Base-by-base conservation (phyloP, 2,888 invertebrate genomes). In the Acrocyrtus sp. region DNA sequence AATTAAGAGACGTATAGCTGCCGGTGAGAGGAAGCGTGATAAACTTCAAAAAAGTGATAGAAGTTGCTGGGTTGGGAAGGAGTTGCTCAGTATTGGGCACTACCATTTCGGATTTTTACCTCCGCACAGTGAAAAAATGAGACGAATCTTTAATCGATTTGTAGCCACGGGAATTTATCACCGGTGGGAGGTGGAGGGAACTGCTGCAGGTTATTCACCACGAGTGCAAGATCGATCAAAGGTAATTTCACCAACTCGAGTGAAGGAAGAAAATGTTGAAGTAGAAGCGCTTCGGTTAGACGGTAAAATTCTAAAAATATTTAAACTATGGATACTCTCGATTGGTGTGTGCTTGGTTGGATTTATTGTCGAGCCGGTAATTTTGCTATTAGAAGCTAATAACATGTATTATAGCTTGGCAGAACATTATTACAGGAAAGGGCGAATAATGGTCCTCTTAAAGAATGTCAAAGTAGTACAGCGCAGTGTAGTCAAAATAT, bases 51-150 rank as follows among this genome's bases (percentile, higher is more conserved):
- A 19, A 57, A 43, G n/a, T 26, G 27, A 21, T 21, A 41, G 22
- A 43, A 15, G 17, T 8, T 61, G 61, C 17, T 61, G 27, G 47
- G 22, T 50, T 3, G 61, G 61, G 3, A 61, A 50, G 50, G 21
- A 50, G 39, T 15, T 61, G n/a, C 21, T 61, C 6, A 39, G 27
- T 4, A 2, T 12, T 10, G 61, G 48, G 17, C 10, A 6, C 6
- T 29, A 34, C 39, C 50, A 34, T 50, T 50, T 29, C 50, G 61
- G 24, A 5, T 50, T 61, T 39, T 24, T 50, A 15, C 61, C 61
- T 34, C 61, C 61, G 17, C 3, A 21, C 1, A 50, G 39, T 50
- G 10, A 47, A 22, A 12, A 21, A 3, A 2, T 48, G 12, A 27
- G 10, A 2, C 3, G 3, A 3, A 12, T 62, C 6, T 39, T 50